phyloP scores from a whole-genome alignment of 2,888 invertebrate genomes.

The Clepsis dumicolana region DNA sequence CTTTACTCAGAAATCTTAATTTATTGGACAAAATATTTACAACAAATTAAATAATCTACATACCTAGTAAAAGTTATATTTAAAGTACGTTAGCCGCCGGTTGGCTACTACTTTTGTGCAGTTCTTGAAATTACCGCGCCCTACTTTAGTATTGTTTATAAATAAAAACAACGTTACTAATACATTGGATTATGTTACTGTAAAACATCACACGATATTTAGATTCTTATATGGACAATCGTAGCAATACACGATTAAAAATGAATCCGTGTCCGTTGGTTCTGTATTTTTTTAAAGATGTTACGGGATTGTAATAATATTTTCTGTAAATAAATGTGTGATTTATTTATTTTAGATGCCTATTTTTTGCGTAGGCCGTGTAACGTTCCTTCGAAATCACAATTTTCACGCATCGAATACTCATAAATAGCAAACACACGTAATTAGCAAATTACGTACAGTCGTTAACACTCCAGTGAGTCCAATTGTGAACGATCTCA shows the following conservation, averaged over 20 bases:
- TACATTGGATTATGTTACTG: no score
- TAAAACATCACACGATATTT: neutral
- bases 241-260: no score
- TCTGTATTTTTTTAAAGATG: no score
- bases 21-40: slow-evolving; percentile 16
- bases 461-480: no score
- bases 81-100: neutral
- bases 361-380: neutral
- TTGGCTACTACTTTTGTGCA: neutral
- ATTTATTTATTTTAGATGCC: neutral
- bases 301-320: neutral
- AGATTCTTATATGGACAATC: neutral
- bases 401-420: neutral
- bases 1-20: neutral
- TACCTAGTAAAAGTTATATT: slow-evolving; percentile 1
- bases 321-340: neutral
- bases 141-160: neutral
- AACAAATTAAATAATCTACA: slow-evolving; percentile 4
- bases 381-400: neutral
- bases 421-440: no score
- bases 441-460: neutral
- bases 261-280: no score
- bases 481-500: no score
- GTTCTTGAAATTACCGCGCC: neutral
- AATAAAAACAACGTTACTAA: neutral